Evolutionary conservation across 2,113 vertebrate genomes (phyloP).

Genomic region (Zeus faber): DNA sequence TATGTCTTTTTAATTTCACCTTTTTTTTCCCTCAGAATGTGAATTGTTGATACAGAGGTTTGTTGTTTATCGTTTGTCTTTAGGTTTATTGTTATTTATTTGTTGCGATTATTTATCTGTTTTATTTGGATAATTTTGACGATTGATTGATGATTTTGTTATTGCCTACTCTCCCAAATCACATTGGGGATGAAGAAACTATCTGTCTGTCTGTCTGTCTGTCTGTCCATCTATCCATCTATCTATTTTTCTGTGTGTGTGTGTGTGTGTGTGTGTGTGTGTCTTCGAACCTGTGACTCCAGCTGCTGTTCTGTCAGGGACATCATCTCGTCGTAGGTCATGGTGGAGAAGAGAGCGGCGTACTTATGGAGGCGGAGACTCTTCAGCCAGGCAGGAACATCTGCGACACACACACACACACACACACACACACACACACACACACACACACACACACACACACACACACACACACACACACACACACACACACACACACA

Average conservation of each 20-base stretch:
- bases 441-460: not conserved
- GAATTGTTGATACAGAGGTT: not conserved
- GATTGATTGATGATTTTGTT: not conserved
- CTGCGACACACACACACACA: constrained; percentile 58
- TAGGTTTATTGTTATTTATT: too few relatives aligned
- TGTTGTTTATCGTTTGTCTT: too few relatives aligned
- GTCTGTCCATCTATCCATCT: not conserved
- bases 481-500: constrained; percentile 19
- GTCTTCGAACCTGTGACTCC: constrained; percentile 85
- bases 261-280: not conserved
- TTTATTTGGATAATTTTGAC: not conserved
- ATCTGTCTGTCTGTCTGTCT: not conserved
- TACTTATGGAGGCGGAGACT: constrained; percentile 98
- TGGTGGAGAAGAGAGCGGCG: constrained; percentile 91
- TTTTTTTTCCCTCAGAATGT: not conserved
- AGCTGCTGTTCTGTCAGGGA: constrained; percentile 92
- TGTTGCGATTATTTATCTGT: too few relatives aligned
- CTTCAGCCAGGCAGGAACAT: constrained; percentile 97
- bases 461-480: constrained; percentile 7
- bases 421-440: constrained; percentile 13
- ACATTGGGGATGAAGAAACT: not conserved
- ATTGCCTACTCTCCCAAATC: not conserved
- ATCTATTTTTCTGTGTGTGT: not conserved
- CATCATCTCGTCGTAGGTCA: constrained; percentile 99
- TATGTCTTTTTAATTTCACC: not conserved